Conservation (phyloP, 1,140 invertebrate species). For the Pseudomyrmex concolor region DNA sequence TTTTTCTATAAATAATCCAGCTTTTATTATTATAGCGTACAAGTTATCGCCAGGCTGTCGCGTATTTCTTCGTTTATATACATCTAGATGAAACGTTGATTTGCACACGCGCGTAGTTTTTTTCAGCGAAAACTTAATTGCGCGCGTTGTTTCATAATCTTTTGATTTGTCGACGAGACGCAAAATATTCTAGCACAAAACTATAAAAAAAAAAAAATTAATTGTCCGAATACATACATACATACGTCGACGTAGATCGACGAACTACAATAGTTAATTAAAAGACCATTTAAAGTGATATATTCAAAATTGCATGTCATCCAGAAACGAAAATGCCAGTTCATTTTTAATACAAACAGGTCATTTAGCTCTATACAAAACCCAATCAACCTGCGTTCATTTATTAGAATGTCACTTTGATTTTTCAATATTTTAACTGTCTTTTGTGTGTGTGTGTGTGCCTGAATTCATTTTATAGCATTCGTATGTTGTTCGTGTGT, state of each 20-base stretch:
- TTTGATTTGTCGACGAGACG: slow-evolving; percentile 13
- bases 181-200: slow-evolving; percentile 1
- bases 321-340: slow-evolving; percentile 10
- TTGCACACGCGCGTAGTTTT: not conserved
- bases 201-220: slow-evolving; percentile 23
- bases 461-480: no score
- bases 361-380: slow-evolving; percentile 30
- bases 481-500: not conserved
- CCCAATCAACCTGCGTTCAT: slow-evolving; percentile 16
- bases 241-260: not conserved
- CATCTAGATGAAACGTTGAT: not conserved
- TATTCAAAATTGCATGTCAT: slow-evolving; percentile 31
- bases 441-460: not conserved
- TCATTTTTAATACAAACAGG: slow-evolving; percentile 30
- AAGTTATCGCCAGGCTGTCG: not conserved
- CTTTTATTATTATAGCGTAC: not conserved
- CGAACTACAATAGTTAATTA: slow-evolving; percentile 26
- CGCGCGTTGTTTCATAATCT: not conserved
- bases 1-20: not conserved
- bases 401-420: slow-evolving; percentile 42
- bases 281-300: slow-evolving; percentile 30
- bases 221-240: slow-evolving; percentile 2
- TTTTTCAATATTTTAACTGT: slow-evolving; percentile 15
- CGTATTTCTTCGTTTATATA: slow-evolving; percentile 11
- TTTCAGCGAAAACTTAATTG: slow-evolving; percentile 6